A percentile compares a stretch with the other conserved stretches of the same genome.
Evolutionary conservation across 2,888 invertebrate species (phyloP).

Genomic region (Sturmia bella): DNA sequence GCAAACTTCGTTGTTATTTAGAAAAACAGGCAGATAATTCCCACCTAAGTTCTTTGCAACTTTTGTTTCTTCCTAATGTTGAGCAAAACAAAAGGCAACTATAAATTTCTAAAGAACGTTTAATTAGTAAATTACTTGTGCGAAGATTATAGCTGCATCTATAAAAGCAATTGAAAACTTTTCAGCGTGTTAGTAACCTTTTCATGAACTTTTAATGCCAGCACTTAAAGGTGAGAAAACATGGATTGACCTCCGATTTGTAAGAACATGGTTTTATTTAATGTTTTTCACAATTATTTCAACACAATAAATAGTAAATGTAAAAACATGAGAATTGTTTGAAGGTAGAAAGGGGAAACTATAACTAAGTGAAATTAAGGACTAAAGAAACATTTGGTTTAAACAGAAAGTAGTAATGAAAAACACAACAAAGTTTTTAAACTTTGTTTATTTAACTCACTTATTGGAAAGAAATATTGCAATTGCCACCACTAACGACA

Average conservation of each 20-base stretch:
- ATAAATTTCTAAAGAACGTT: constrained; percentile 25
- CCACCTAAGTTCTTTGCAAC: not conserved
- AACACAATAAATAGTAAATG: constrained; percentile 1
- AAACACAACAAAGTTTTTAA: not conserved
- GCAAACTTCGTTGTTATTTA: too few species aligned
- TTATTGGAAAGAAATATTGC: constrained; percentile 92
- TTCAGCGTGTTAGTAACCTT: constrained; percentile 7
- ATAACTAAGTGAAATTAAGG: not conserved
- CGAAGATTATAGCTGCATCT: not conserved
- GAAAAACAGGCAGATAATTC: too few species aligned
- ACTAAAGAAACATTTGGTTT: too few species aligned
- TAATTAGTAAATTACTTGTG: constrained; percentile 45
- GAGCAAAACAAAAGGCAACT: not conserved
- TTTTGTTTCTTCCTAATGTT: constrained; percentile 13
- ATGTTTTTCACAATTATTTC: not conserved
- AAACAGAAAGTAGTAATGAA: too few species aligned
- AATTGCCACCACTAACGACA: constrained; percentile 91
- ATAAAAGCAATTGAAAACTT: not conserved
- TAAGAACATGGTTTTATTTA: too few species aligned
- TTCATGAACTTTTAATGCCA: not conserved
- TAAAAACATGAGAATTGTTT: not conserved
- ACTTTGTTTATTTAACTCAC: constrained; percentile 63
- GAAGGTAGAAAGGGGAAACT: constrained; percentile 13
- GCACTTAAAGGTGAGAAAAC: not conserved
- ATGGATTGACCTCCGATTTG: too few species aligned